Base-by-base conservation (phyloP, 1,140 invertebrate genomes). In the Diploscapter pachys region DNA sequence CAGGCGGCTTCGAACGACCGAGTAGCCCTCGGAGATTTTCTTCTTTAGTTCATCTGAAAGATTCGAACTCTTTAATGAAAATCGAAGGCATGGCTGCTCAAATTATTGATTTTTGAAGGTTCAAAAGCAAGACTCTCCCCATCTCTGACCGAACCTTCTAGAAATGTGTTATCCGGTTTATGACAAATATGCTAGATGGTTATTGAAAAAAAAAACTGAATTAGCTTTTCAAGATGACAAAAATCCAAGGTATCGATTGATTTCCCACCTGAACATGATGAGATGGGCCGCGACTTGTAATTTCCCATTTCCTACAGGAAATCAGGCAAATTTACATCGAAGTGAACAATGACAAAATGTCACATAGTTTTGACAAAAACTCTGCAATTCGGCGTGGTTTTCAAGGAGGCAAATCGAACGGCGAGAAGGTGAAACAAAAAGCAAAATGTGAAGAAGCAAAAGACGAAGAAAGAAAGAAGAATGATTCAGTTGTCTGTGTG, bases 21-120 rank as follows among this genome's bases (percentile, higher is more conserved):
- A 81, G 78, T 87, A 87, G 74, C 86, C 86, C 66, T 87, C 86
- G 79, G 84, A 85, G 59, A 87, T 87, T 70, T 87, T 87, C 78
- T 87, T 87, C 71, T 86, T 87, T n/a, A 87, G 66, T 79, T 87
- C 86, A 81, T 87, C 86, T 86, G 62, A 13, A 53, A 73, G 55
- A 67, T 31, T 31, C 31, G 31, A 31, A 31, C 31, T 31, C n/a
- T 63, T 5, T 49, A 63, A 5, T 63, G n/a, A 6, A 63, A n/a
- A 67, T 13, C 51, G 62, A 4, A 63, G 51, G 51, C 2, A 5
- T 63, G 48, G 62, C 6, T 48, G 51, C 51, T n/a, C 31, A 54
- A 52, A 52, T 48, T 67, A 67, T 67, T 50, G 31, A 9, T 67
- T 55, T 67, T 54, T 8, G 3, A 3, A 9, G 6, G 8, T 9